These are phyloP conservation scores for Cosmorhoe ocellata DNA, from an alignment of 2,888 invertebrate species.

Conservation along the genomic window DNA sequence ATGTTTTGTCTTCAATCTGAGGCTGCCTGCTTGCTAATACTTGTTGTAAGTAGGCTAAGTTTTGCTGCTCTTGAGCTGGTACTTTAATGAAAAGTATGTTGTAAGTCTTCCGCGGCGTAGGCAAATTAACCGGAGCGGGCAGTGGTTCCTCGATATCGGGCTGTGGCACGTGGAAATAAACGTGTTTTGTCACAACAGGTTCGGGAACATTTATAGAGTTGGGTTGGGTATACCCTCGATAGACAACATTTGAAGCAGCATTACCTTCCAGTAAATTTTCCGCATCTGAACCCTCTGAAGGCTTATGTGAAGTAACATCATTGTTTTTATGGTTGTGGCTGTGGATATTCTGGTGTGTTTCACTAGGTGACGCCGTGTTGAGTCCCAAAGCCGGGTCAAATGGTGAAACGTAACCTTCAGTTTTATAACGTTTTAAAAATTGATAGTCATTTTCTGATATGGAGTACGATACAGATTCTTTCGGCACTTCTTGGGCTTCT, in stretches of 20 bases:
- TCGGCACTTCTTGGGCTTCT: slow-evolving; percentile 20
- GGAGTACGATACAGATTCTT: slow-evolving; percentile 40
- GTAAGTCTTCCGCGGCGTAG: slow-evolving; percentile 84
- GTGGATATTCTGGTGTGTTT: slow-evolving; percentile 10
- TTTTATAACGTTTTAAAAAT: slow-evolving; percentile 40
- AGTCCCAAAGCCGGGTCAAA: slow-evolving; percentile 22
- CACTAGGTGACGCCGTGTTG: slow-evolving; percentile 5
- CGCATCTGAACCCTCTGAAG: background rate
- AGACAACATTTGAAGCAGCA: background rate
- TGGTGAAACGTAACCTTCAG: slow-evolving; percentile 25
- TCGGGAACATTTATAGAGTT: slow-evolving; percentile 35
- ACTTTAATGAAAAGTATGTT: slow-evolving; percentile 90
- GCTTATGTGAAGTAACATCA: background rate
- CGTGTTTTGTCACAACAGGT: slow-evolving; percentile 84
- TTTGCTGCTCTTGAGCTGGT: slow-evolving; percentile 84
- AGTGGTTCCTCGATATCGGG: slow-evolving; percentile 84
- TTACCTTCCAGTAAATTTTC: slow-evolving; percentile 14
- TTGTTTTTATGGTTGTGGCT: slow-evolving; percentile 7
- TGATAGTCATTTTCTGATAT: slow-evolving; percentile 41
- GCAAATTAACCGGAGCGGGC: slow-evolving; percentile 59
- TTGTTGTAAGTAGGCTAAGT: slow-evolving; percentile 53
- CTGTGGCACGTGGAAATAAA: slow-evolving; percentile 89
- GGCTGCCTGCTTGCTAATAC: slow-evolving; percentile 83
- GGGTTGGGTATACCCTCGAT: slow-evolving; percentile 1
- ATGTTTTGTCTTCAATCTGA: slow-evolving; percentile 85